Conservation (phyloP, 2,797 vertebrate species). For the Diplodus puntazzo region DNA sequence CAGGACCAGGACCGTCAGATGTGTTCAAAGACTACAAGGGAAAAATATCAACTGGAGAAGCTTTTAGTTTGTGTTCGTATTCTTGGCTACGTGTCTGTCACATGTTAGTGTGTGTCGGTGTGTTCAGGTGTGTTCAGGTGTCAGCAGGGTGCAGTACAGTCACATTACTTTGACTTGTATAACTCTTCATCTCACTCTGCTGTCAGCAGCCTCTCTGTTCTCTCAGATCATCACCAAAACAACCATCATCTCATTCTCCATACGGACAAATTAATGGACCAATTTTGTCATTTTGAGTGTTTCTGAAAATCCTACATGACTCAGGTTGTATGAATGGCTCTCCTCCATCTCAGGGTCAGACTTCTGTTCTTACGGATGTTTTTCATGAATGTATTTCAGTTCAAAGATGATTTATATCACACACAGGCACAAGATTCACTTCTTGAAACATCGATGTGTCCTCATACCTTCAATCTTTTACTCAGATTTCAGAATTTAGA, state of each 20-base stretch:
- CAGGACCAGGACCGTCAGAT: no score
- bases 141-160: no score
- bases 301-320: background rate
- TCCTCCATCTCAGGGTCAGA: background rate
- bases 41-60: background rate
- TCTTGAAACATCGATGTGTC: background rate
- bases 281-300: background rate
- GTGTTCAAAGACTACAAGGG: no score
- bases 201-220: constrained; percentile 25
- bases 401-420: background rate
- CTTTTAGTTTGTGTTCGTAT: background rate
- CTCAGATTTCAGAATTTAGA: no score
- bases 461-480: no score
- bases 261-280: background rate
- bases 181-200: constrained; percentile 26
- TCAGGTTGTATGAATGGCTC: background rate
- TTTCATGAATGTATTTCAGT: background rate
- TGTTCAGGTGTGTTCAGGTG: constrained; percentile 18
- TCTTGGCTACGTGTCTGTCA: background rate
- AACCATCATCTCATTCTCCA: background rate
- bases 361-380: background rate
- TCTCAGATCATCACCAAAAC: background rate
- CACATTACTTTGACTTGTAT: constrained; percentile 37
- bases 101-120: background rate
- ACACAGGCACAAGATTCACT: background rate